Base-by-base conservation (phyloP, 2,888 invertebrate genomes). In the Dryobota labecula region DNA sequence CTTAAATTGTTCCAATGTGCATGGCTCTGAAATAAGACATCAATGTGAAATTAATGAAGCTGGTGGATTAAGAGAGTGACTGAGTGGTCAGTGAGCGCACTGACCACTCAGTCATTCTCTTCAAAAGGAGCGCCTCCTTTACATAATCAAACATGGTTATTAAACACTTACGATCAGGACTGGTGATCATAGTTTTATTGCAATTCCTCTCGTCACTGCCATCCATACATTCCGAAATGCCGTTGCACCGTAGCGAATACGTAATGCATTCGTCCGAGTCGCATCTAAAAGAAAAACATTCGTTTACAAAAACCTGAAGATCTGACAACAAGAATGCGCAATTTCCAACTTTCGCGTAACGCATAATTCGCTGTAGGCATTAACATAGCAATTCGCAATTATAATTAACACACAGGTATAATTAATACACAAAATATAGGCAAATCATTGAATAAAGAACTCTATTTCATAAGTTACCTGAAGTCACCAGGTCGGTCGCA, bases 131-230 rank as follows among this genome's bases (percentile, higher is more conserved):
- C n/a, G 13, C 1, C 5, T n/a, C 30, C 15, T 61, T 30, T n/a
- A n/a, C 8, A 18, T 24, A 45, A 36, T 20, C 9, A 43, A 51
- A n/a, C 36, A n/a, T 27, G 15, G 2, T 66, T 2, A 24, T 18
- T 6, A 33, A 27, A 57, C 36, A 83, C 90, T 83, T 84, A 94
- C 94, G 62, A 18, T 80, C 84, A 65, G 86, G 82, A 5, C 65
- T 78, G 1, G 93, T 74, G 4, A 76, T 83, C 77, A 91, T 86
- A 0, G 91, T 94, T 86, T 90, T 96, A 96, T 94, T 87, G 89
- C 96, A 97, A 74, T 93, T 84, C 1, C 73, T 73, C 86, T 97
- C 97, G 86, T 97, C 97, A 78, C 96, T 96, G 63, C 89, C 91
- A 87, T 97, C 97, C 11, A 80, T 38, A 84, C 97, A 97, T 87